A percentile compares a stretch with the other conserved stretches of the same genome.
Evolutionary conservation across 1,140 invertebrate genomes (phyloP).

Genomic region (Anagrus nilaparvatae): DNA sequence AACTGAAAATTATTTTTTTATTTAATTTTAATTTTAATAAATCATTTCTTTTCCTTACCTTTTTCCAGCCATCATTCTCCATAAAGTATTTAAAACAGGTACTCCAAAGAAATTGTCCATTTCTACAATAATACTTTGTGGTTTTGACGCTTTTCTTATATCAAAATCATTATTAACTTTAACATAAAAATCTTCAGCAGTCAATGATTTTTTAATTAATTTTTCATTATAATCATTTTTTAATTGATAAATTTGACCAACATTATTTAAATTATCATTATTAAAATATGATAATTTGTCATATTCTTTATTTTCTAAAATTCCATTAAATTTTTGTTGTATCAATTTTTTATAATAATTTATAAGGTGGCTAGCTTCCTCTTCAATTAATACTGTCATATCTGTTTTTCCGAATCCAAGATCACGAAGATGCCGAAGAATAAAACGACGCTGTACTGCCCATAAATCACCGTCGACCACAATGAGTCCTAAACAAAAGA

Average conservation of each 20-base stretch:
- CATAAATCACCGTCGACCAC: conserved; percentile 68
- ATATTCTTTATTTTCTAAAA: no score
- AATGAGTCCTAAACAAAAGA: conserved; percentile 43
- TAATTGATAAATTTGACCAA: conserved; percentile 29
- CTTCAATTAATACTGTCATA: conserved; percentile 60
- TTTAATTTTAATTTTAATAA: neutral
- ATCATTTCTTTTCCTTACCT: conserved; percentile 32
- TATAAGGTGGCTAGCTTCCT: conserved; percentile 54
- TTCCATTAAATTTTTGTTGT: conserved; percentile 17
- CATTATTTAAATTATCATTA: conserved; percentile 5
- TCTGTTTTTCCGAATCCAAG: conserved; percentile 70
- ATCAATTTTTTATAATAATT: conserved; percentile 43
- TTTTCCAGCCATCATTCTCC: conserved; percentile 76
- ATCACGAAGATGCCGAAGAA: conserved; percentile 64
- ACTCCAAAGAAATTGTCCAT: conserved; percentile 66
- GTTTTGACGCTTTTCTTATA: conserved; percentile 23
- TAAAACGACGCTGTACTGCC: conserved; percentile 73
- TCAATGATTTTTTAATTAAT: conserved; percentile 23
- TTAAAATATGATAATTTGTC: conserved; percentile 7
- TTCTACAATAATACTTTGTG: conserved; percentile 39
- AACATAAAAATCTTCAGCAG: conserved; percentile 30
- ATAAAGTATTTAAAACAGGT: conserved; percentile 74
- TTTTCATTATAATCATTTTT: conserved; percentile 11
- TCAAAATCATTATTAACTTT: conserved; percentile 30
- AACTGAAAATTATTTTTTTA: conserved; percentile 1